Conservation (phyloP, 2,797 vertebrate genomes). For the Amphiprion clarkii region DNA sequence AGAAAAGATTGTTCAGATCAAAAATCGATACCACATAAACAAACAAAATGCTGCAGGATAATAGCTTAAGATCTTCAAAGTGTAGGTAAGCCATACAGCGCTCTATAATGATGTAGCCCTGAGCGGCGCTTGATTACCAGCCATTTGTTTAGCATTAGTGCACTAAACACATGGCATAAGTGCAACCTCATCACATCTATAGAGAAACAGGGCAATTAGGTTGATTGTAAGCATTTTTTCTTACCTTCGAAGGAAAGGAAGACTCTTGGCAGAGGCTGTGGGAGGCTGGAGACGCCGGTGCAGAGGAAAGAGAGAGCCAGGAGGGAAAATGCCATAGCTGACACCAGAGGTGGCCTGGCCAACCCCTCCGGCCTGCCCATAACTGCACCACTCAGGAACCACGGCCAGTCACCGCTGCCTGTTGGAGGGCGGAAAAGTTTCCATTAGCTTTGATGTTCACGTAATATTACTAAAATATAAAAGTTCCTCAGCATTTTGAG, state of each 20-base stretch:
- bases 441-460: not conserved
- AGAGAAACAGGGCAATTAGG: constrained; percentile 15
- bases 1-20: constrained; percentile 1
- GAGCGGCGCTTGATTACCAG: constrained; percentile 9
- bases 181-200: constrained; percentile 18
- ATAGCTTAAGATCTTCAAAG: not conserved
- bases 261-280: constrained; percentile 83
- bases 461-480: too few relatives aligned
- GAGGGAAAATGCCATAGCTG: constrained; percentile 54
- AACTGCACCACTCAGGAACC: constrained; percentile 55
- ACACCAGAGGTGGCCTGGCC: constrained; percentile 68
- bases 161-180: constrained; percentile 21
- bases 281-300: constrained; percentile 65
- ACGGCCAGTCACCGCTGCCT: constrained; percentile 56
- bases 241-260: constrained; percentile 87
- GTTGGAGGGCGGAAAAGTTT: constrained; percentile 6
- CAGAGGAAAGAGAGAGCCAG: constrained; percentile 70
- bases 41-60: not conserved
- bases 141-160: constrained; percentile 50
- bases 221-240: constrained; percentile 25
- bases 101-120: constrained; percentile 7
- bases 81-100: not conserved
- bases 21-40: constrained; percentile 4
- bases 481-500: not conserved
- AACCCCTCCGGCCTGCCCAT: constrained; percentile 79